phyloP scores from a whole-genome alignment of 1,140 invertebrate genomes.

The Scaptomyza hsui region DNA sequence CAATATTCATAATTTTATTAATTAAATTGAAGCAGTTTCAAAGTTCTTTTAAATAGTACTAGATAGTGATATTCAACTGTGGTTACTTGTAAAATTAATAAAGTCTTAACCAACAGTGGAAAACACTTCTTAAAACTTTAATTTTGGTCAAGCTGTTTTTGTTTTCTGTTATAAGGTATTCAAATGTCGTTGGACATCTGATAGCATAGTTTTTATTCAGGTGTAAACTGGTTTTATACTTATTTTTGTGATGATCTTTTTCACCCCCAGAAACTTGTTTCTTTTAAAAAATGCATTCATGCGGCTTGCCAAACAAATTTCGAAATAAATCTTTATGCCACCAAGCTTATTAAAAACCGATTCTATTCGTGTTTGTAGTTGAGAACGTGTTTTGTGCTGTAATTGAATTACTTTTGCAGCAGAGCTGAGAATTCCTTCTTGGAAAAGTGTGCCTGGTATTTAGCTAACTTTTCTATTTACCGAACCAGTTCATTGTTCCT shows the following conservation, averaged over 20 bases:
- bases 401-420: background rate
- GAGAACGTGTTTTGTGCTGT: background rate
- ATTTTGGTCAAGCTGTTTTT: background rate
- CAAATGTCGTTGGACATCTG: slow-evolving; percentile 58
- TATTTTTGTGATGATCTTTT: too few relatives aligned
- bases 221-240: too few relatives aligned
- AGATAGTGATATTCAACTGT: too few relatives aligned
- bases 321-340: too few relatives aligned
- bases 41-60: background rate
- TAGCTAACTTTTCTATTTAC: background rate
- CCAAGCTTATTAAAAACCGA: background rate
- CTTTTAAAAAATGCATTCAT: too few relatives aligned
- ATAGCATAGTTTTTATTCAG: background rate
- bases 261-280: too few relatives aligned
- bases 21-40: too few relatives aligned
- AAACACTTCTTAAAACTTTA: background rate
- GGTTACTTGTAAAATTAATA: too few relatives aligned
- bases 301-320: too few relatives aligned
- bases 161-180: slow-evolving; percentile 52
- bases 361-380: background rate
- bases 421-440: background rate
- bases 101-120: too few relatives aligned
- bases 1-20: too few relatives aligned
- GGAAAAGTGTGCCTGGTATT: background rate
- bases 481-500: slow-evolving; percentile 11